These are phyloP conservation scores for Euclidia mi DNA, from an alignment of 2,888 invertebrate genomes.

Conservation along the genomic window DNA sequence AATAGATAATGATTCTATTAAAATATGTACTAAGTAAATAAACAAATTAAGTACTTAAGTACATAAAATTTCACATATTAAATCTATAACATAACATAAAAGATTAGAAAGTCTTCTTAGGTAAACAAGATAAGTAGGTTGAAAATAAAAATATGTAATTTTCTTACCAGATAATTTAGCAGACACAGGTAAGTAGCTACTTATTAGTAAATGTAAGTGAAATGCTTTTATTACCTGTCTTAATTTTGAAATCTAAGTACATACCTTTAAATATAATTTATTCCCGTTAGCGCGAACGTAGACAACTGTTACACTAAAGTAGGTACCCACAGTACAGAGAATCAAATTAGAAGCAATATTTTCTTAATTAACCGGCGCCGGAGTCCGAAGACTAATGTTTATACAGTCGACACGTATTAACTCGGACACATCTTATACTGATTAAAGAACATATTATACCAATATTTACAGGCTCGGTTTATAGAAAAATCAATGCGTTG, in stretches of 20 bases:
- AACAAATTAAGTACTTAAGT: too few relatives aligned
- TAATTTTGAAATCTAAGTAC: not conserved
- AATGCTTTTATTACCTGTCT: not conserved
- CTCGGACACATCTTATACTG: constrained; percentile 39
- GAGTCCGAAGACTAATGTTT: constrained; percentile 32
- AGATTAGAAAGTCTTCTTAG: too few relatives aligned
- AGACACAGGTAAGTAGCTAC: too few relatives aligned
- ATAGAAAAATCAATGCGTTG: constrained; percentile 80
- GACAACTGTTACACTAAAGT: not conserved
- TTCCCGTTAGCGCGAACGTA: not conserved
- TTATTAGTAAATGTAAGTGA: too few relatives aligned
- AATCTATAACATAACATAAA: too few relatives aligned
- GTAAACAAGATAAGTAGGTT: too few relatives aligned
- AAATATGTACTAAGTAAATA: too few relatives aligned
- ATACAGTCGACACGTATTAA: constrained; percentile 38
- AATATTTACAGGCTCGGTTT: constrained; percentile 72
- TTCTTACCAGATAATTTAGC: too few relatives aligned
- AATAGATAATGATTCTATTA: too few relatives aligned
- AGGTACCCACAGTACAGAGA: not conserved
- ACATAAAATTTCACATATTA: too few relatives aligned
- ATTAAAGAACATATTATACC: constrained; percentile 48
- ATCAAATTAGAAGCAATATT: not conserved
- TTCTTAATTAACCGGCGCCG: not conserved
- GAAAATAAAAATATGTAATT: too few relatives aligned
- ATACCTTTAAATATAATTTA: constrained; percentile 2